Percentiles rank a stretch among this genome's conserved stretches.
These are phyloP conservation scores for Adelognathus sp. DNA, from an alignment of 2,888 invertebrate genomes.

Conservation along the genomic window DNA sequence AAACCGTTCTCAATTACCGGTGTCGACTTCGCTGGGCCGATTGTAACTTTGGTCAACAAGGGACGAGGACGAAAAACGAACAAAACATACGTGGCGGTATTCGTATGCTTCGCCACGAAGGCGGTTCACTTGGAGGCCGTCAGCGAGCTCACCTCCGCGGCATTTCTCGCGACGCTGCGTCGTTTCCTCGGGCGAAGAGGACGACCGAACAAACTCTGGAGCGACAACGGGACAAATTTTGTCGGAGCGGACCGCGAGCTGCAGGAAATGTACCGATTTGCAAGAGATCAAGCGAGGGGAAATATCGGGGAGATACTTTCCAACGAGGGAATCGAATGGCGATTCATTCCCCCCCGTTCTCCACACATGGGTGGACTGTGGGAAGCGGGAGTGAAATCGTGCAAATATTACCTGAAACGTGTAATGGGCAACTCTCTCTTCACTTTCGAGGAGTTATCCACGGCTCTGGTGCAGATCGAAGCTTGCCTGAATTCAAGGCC, in stretches of 20 bases:
- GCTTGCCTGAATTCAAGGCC: constrained; percentile 67
- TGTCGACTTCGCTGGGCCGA: constrained; percentile 50
- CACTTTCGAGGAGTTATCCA: constrained; percentile 66
- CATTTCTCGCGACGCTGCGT: constrained; percentile 58
- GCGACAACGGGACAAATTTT: constrained; percentile 69
- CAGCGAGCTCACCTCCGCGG: constrained; percentile 50
- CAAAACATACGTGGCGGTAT: constrained; percentile 61
- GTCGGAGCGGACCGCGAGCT: constrained; percentile 63
- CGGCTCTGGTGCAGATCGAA: constrained; percentile 66
- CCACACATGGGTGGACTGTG: constrained; percentile 69
- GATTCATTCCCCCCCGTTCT: constrained; percentile 66
- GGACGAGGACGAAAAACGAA: constrained; percentile 35
- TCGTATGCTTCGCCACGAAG: constrained; percentile 63
- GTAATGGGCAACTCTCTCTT: constrained; percentile 59
- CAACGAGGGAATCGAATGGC: constrained; percentile 57
- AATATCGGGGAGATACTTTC: background rate
- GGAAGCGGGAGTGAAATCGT: constrained; percentile 68
- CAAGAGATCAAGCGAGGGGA: background rate
- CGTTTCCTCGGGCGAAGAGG: constrained; percentile 63
- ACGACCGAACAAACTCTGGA: constrained; percentile 39
- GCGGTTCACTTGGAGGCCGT: constrained; percentile 64
- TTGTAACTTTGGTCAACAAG: constrained; percentile 41
- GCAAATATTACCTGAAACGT: constrained; percentile 68
- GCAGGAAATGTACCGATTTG: constrained; percentile 35
- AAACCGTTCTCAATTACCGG: constrained; percentile 43